Conservation (phyloP, 2,888 invertebrate genomes). For the Camponotus fellah region DNA sequence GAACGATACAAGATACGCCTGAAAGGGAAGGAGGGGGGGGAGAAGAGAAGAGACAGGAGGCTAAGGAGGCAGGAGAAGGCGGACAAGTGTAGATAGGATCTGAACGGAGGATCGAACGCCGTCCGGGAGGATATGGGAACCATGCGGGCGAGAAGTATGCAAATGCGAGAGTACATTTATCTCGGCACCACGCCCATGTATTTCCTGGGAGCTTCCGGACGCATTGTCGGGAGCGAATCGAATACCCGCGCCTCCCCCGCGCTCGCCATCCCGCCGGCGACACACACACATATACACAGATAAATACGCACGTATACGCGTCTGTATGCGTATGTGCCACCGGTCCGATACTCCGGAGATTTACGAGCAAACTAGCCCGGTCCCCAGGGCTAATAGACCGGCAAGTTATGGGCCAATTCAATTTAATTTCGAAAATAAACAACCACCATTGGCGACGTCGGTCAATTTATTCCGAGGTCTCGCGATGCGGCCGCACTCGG, state of each 20-base stretch:
- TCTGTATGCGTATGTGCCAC: slow-evolving; percentile 61
- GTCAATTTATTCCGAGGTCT: slow-evolving; percentile 81
- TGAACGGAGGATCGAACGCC: slow-evolving; percentile 60
- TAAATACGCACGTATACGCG: slow-evolving; percentile 11
- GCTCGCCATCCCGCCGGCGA: slow-evolving; percentile 24
- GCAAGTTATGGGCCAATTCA: slow-evolving; percentile 85
- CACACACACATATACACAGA: slow-evolving; percentile 23
- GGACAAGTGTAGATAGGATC: slow-evolving; percentile 58
- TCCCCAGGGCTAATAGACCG: slow-evolving; percentile 84
- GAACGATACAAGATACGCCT: slow-evolving; percentile 26
- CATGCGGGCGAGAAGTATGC: slow-evolving; percentile 80
- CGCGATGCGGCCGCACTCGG: slow-evolving; percentile 57
- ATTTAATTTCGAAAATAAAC: slow-evolving; percentile 85
- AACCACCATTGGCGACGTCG: slow-evolving; percentile 77
- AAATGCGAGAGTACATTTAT: slow-evolving; percentile 84
- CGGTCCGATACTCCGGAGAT: slow-evolving; percentile 83
- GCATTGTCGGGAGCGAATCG: slow-evolving; percentile 82
- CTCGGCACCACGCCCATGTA: slow-evolving; percentile 85
- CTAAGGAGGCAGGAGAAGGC: slow-evolving; percentile 5
- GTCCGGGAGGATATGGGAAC: slow-evolving; percentile 59
- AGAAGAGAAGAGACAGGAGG: neutral
- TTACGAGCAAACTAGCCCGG: slow-evolving; percentile 84
- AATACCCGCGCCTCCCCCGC: slow-evolving; percentile 73
- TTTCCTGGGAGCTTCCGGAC: slow-evolving; percentile 84
- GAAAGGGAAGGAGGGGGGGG: neutral